Evolutionary conservation across 2,888 invertebrate genomes (phyloP).

Genomic region (Ophion obscuratus): DNA sequence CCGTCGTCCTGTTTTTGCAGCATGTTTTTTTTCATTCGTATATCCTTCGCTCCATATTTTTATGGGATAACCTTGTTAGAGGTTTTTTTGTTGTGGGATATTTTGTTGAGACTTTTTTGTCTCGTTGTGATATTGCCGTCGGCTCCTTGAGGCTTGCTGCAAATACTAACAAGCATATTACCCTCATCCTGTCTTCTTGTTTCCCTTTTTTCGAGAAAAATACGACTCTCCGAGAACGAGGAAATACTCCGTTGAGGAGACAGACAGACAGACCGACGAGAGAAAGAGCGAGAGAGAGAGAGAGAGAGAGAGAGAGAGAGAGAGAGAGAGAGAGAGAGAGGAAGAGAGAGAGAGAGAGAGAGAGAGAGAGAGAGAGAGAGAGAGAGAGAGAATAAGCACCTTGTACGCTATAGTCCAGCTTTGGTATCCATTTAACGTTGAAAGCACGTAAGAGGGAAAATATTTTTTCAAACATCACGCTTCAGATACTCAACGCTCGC

Average conservation of each 20-base stretch:
- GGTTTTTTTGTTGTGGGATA: not conserved
- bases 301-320: not conserved
- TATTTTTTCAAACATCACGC: constrained; percentile 20
- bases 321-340: not conserved
- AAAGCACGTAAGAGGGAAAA: constrained; percentile 26
- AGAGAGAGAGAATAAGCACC: not conserved
- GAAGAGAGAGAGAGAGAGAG: too few relatives aligned
- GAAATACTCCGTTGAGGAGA: not conserved
- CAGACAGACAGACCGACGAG: too few relatives aligned
- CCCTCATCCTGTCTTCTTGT: not conserved
- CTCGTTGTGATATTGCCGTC: not conserved
- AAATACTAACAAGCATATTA: constrained; percentile 21
- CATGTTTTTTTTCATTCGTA: too few relatives aligned
- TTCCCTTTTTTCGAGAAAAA: not conserved
- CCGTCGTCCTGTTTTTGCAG: too few relatives aligned
- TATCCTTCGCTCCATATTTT: not conserved
- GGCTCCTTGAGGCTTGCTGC: not conserved
- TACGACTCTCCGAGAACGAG: not conserved
- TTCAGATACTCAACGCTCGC: constrained; percentile 11
- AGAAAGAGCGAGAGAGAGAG: too few relatives aligned
- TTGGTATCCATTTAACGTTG: constrained; percentile 18
- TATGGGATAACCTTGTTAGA: constrained; percentile 1
- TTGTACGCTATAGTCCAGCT: not conserved
- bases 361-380: not conserved
- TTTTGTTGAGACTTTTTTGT: constrained; percentile 33